Evolutionary conservation across 2,888 invertebrate genomes (phyloP).

Genomic region (Pyrrhia umbra): DNA sequence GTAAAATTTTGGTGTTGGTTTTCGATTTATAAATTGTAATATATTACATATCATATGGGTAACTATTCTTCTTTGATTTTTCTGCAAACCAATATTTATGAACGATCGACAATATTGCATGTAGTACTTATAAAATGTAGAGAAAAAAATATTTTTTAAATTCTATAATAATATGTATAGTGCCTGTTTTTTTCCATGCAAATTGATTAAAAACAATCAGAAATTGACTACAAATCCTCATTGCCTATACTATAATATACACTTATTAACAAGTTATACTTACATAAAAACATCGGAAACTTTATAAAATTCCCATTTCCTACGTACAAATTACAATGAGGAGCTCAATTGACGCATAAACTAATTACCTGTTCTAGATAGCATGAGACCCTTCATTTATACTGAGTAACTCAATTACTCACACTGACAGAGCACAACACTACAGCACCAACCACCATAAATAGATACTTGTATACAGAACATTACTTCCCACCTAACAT

Average conservation of each 20-base stretch:
- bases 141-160: too few species aligned
- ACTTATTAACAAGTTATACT: not conserved
- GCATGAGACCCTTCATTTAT: slow-evolving; percentile 84
- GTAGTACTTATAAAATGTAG: too few species aligned
- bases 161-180: too few species aligned
- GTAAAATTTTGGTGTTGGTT: too few species aligned
- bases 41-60: too few species aligned
- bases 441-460: slow-evolving; percentile 65
- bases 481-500: slow-evolving; percentile 41
- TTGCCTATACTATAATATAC: not conserved
- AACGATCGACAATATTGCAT: too few species aligned
- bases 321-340: slow-evolving; percentile 54
- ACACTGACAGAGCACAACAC: slow-evolving; percentile 78
- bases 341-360: slow-evolving; percentile 72
- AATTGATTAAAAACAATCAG: too few species aligned
- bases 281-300: not conserved
- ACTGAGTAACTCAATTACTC: slow-evolving; percentile 86
- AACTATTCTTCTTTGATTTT: too few species aligned
- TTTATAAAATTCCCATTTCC: slow-evolving; percentile 50
- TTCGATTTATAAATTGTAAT: too few species aligned
- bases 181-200: too few species aligned
- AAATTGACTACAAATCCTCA: not conserved
- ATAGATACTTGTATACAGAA: slow-evolving; percentile 57
- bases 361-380: slow-evolving; percentile 85
- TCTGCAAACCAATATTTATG: too few species aligned